These are phyloP conservation scores for Lamprotornis superbus DNA, from an alignment of 2,113 vertebrate genomes.

Conservation along the genomic window DNA sequence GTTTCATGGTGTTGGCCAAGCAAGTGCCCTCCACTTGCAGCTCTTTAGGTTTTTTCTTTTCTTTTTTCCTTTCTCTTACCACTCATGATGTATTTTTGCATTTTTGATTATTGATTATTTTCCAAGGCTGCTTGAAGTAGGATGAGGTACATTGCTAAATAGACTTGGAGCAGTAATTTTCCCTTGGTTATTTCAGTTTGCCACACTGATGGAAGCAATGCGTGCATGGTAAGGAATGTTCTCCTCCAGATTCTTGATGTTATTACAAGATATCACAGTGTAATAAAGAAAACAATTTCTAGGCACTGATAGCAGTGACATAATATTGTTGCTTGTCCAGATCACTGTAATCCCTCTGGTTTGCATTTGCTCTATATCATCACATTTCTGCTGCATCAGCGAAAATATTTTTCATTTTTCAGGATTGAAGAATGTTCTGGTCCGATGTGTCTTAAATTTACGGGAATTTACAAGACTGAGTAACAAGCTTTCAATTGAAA, in stretches of 20 bases:
- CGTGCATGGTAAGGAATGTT: neutral
- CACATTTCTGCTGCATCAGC: constrained; percentile 55
- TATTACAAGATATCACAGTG: constrained; percentile 2
- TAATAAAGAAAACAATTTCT: constrained; percentile 31
- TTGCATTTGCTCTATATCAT: constrained; percentile 37
- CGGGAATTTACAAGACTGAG: constrained; percentile 20
- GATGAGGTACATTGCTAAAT: neutral
- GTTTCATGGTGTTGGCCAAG: neutral
- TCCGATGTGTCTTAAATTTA: neutral
- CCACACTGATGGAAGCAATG: neutral
- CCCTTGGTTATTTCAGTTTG: neutral
- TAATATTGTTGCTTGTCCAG: constrained; percentile 7
- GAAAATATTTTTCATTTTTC: constrained; percentile 48
- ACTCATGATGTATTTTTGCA: neutral
- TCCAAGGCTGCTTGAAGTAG: neutral
- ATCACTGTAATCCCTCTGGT: constrained; percentile 10
- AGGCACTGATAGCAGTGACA: constrained; percentile 16
- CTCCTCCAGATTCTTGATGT: neutral
- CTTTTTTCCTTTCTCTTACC: neutral
- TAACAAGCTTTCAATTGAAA: constrained; percentile 49
- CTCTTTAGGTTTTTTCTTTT: neutral
- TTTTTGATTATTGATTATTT: neutral
- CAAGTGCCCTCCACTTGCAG: neutral
- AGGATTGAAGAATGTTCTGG: neutral
- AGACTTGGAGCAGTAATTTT: neutral